phyloP scores from a whole-genome alignment of 1,140 invertebrate genomes.

The Caenorhabditis briggsae region DNA sequence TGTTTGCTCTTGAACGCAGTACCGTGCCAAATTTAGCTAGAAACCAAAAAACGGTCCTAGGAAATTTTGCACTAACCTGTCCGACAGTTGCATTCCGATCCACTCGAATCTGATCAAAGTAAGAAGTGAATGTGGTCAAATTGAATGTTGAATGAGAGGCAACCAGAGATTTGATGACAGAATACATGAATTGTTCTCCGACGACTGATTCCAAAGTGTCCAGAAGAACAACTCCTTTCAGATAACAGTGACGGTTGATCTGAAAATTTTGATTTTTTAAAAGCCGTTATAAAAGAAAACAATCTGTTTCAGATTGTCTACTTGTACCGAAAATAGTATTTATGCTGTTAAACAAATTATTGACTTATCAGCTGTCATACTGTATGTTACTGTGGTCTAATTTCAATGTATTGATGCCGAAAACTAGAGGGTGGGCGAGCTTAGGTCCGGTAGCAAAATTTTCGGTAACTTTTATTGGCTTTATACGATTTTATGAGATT shows the following conservation, averaged over 20 bases:
- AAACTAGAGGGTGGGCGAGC: too few relatives aligned
- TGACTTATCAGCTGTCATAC: too few relatives aligned
- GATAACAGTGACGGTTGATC: conserved; percentile 63
- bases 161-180: conserved; percentile 48
- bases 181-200: conserved; percentile 62
- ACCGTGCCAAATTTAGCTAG: too few relatives aligned
- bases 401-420: too few relatives aligned
- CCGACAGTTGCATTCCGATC: conserved; percentile 39
- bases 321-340: too few relatives aligned
- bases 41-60: not conserved
- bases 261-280: not conserved
- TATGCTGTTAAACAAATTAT: too few relatives aligned
- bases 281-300: too few relatives aligned
- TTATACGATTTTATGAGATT: too few relatives aligned
- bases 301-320: too few relatives aligned
- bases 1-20: not conserved
- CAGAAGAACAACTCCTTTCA: conserved; percentile 63
- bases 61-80: conserved; percentile 9
- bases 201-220: conserved; percentile 58
- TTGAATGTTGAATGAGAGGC: conserved; percentile 46
- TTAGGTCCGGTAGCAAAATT: too few relatives aligned
- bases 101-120: conserved; percentile 49
- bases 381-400: too few relatives aligned
- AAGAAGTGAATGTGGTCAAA: conserved; percentile 41
- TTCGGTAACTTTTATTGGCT: too few relatives aligned